Conservation (phyloP, 2,888 invertebrate genomes). For the Drosophila subsilvestris region DNA sequence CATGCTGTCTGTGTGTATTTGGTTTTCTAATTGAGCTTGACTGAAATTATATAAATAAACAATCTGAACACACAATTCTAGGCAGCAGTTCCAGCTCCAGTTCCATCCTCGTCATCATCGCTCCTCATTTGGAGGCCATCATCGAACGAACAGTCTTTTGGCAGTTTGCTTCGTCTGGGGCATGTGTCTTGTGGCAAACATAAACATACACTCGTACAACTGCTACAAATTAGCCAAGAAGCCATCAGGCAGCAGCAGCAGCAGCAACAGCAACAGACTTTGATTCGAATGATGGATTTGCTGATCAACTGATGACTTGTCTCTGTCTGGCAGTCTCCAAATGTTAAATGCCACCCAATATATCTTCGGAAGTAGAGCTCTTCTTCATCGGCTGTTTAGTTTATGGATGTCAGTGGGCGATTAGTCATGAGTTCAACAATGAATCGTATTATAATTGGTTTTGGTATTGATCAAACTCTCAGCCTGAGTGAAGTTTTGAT, state of each 20-base stretch:
- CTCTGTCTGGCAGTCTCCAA: constrained; percentile 24
- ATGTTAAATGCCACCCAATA: constrained; percentile 22
- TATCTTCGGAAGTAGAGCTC: constrained; percentile 20
- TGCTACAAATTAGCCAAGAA: constrained; percentile 73
- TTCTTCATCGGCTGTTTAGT: constrained; percentile 35
- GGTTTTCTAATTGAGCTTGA: constrained; percentile 75
- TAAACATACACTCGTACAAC: constrained; percentile 53
- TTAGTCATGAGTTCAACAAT: constrained; percentile 34
- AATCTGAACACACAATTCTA: constrained; percentile 38
- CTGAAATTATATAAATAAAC: constrained; percentile 77
- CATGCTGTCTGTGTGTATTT: constrained; percentile 27
- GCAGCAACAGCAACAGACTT: constrained; percentile 14
- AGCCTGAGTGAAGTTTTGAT: background rate
- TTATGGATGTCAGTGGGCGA: constrained; percentile 35
- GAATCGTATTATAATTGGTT: constrained; percentile 13
- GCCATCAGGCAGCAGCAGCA: constrained; percentile 17
- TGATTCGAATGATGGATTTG: constrained; percentile 62
- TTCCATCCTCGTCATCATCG: constrained; percentile 31
- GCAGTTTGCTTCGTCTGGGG: constrained; percentile 44
- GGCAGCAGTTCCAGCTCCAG: constrained; percentile 1
- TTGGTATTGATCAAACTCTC: background rate
- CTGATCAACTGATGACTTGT: constrained; percentile 56
- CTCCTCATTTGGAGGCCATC: constrained; percentile 37
- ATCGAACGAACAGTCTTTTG: constrained; percentile 6
- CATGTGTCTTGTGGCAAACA: constrained; percentile 57